Evolutionary conservation across 2,797 vertebrate species (phyloP), one percentile per base, ranked within the genome.

Genomic region (Babyrousa celebensis): DNA sequence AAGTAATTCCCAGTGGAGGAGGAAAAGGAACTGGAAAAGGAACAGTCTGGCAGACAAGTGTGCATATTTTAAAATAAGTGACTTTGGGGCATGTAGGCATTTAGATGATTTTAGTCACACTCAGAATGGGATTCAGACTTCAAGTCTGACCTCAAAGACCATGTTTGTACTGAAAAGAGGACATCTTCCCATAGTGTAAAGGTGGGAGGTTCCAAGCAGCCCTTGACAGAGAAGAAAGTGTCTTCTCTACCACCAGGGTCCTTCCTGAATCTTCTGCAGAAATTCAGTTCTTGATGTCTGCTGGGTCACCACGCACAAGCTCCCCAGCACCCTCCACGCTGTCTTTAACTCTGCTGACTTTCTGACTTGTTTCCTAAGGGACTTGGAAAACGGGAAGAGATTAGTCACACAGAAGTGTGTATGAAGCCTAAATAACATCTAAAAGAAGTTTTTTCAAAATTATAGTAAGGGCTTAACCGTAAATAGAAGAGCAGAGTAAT

Each of bases 351-450:
- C 82, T 60, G 27, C 72, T 91, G 78, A 84, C 60, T 91, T 80
- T 80, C 93, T 93, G 89, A 86, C 91, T 94, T 93, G 58, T 85
- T 97, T 96, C 89, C 75, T 78, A 79, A 94, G 92, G 82, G 72
- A 84, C 67, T 95, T 89, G 67, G 87, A 89, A 89, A 91, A 87
- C 54, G 52, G 88, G 58, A 94, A 89, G 43, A 54, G 82, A 75
- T 79, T 93, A 85, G 82, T 96, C 85, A 62, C 79, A 95, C 32
- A 71, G 72, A 97, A 82, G 68, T 97, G 70, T 85, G 95, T 97
- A 96, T 94, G 96, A 97, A 98, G 95, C 97, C 96, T 97, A 98
- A 97, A 95, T 97, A 88, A 91, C 96, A 97, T 97, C 96, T 93
- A 27, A 58, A 60, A 27, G 36, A 3, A 43, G 74, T 88, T 80